A percentile compares a stretch with the other conserved stretches of the same genome.
Evolutionary conservation across 2,113 vertebrate genomes (phyloP).

Genomic region (Felis chaus): DNA sequence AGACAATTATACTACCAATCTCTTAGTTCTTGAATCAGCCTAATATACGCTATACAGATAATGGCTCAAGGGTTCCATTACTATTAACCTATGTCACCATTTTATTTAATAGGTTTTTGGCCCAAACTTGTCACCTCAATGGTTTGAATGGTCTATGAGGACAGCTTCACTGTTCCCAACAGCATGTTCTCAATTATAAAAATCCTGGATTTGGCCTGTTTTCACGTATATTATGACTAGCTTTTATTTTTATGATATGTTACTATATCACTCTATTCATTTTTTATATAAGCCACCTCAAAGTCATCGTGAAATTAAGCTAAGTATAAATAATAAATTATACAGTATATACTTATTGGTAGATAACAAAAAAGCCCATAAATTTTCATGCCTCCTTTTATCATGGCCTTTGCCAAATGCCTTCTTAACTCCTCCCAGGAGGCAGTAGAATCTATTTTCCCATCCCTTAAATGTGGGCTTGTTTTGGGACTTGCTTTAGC

Average conservation of each 20-base stretch:
- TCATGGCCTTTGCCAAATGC: not conserved
- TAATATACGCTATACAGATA: not conserved
- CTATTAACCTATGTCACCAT: not conserved
- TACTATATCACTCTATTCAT: not conserved
- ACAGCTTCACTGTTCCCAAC: not conserved
- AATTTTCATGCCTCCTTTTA: not conserved
- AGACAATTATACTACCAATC: not conserved
- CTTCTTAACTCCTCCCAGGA: not conserved
- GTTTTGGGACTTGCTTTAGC: not conserved
- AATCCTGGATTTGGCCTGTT: not conserved
- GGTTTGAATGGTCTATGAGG: not conserved
- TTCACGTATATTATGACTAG: not conserved
- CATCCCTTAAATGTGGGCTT: not conserved
- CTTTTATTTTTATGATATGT: not conserved
- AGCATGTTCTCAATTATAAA: not conserved
- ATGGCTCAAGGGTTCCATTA: too few relatives aligned
- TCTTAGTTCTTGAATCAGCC: not conserved
- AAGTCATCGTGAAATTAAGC: conserved; percentile 21
- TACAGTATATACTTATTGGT: not conserved
- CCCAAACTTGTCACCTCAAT: not conserved
- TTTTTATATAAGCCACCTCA: not conserved
- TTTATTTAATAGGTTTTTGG: not conserved
- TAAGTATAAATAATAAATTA: not conserved
- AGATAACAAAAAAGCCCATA: not conserved
- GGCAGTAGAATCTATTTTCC: not conserved